Conservation (phyloP, 92 coral and sea anemone genomes). For the Pocillopora grandis region DNA sequence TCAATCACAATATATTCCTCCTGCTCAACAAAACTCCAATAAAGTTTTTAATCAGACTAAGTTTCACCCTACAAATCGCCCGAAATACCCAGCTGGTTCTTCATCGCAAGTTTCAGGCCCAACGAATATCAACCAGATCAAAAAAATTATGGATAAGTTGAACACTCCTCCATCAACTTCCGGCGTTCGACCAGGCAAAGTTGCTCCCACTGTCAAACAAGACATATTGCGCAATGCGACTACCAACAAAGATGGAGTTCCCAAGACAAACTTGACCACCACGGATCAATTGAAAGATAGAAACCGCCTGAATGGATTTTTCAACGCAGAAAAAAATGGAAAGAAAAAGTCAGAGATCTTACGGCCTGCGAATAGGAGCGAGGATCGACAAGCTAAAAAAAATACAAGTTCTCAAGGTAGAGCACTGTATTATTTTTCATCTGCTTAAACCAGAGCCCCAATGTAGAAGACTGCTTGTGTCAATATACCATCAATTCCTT, state of each 20-base stretch:
- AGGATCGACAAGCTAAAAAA: not conserved
- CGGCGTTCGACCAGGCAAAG: not conserved
- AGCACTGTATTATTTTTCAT: not conserved
- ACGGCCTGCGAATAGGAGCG: slow-evolving; percentile 4
- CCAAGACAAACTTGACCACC: slow-evolving; percentile 24
- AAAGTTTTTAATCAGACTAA: slow-evolving; percentile 6
- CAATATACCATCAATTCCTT: no score
- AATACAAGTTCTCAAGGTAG: slow-evolving; percentile 15
- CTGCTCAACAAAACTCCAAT: not conserved
- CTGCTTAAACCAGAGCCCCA: no score
- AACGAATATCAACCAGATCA: slow-evolving; percentile 8
- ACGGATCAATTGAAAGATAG: slow-evolving; percentile 4
- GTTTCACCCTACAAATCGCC: slow-evolving; percentile 30
- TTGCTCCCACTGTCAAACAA: not conserved
- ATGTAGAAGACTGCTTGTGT: no score
- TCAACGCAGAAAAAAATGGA: slow-evolving; percentile 49
- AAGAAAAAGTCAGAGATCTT: slow-evolving; percentile 32
- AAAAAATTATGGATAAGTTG: slow-evolving; percentile 25
- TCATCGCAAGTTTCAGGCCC: not conserved
- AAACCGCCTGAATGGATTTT: slow-evolving; percentile 66
- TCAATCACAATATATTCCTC: slow-evolving; percentile 18
- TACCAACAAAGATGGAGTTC: not conserved
- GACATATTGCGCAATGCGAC: not conserved
- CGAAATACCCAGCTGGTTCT: slow-evolving; percentile 12
- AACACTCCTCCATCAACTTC: slow-evolving; percentile 2